Base-by-base conservation (phyloP, 2,888 invertebrate genomes). In the Petrophora chlorosata region DNA sequence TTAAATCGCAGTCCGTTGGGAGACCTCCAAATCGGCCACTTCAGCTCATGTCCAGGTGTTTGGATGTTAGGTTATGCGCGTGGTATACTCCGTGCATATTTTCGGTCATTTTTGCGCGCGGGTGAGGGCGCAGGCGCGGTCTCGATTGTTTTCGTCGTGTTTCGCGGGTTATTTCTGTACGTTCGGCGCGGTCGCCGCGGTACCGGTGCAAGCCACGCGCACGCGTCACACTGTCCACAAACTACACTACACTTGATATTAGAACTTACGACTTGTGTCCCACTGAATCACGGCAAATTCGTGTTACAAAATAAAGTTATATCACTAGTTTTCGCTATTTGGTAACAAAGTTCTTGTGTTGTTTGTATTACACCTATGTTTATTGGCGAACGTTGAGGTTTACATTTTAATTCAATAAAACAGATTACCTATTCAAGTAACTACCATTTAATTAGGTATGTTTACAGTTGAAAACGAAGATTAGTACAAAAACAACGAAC, bases 141-240 rank as follows among this genome's bases (percentile, higher is more conserved):
- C 75, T 72, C 80, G 81, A 88, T 89, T 88, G 89, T 90, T 90
- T 90, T 90, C 87, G 85, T 90, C 82, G 88, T 88, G 83, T 89
- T 88, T 82, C 81, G 85, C 79, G 76, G 83, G 81, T 85, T 86
- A 88, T 89, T 88, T 89, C 75, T 78, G 82, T 81, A 75, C 71
- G 74, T 67, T 78, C 79, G 76, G 70, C 80, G 76, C 65, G 66
- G 75, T 81, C 74, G 78, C 79, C 75, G 82, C 76, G 75, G 73
- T 77, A 76, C 82, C 78, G 82, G 64, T 76, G 80, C 77, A 73
- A 70, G 81, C 82, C 82, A 75, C 82, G 80, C 79, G 78, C 79
- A 76, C 82, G 79, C 81, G 71, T 76, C 76, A 71, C 66, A 71
- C 76, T 77, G 74, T 76, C 77, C 79, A 72, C 79, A 73, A 76